Percentiles rank a stretch among this genome's conserved stretches.
phyloP scores from a whole-genome alignment of 2,888 invertebrate genomes.

The Tholera decimalis region DNA sequence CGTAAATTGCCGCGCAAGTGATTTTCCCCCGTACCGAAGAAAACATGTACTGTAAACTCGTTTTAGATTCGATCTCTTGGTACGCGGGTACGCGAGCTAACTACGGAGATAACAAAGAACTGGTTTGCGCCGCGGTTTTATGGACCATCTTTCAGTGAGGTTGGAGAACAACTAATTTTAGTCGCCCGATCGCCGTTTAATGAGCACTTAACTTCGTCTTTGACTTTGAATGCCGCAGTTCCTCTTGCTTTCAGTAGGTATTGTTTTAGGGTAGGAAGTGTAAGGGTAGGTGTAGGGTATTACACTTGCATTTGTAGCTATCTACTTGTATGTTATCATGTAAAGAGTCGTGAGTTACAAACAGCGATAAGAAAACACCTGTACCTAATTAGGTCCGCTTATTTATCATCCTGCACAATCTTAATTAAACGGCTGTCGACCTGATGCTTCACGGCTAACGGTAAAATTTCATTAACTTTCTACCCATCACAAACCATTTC shows the following conservation, averaged over 20 bases:
- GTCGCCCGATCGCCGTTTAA: slow-evolving; percentile 62
- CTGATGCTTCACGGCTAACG: slow-evolving; percentile 19
- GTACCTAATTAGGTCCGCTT: slow-evolving; percentile 31
- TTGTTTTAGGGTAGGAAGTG: slow-evolving; percentile 21
- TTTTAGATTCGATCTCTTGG: slow-evolving; percentile 66
- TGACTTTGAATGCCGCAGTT: slow-evolving; percentile 62
- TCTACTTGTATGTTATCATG: slow-evolving; percentile 24
- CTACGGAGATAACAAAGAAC: slow-evolving; percentile 78
- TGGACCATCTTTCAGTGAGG: slow-evolving; percentile 69
- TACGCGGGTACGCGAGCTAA: slow-evolving; percentile 65
- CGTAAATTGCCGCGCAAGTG: slow-evolving; percentile 63
- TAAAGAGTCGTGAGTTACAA: slow-evolving; percentile 18
- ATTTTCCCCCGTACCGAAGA: slow-evolving; percentile 54
- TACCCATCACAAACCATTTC: slow-evolving; percentile 5
- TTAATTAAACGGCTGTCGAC: slow-evolving; percentile 37
- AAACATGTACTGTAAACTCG: slow-evolving; percentile 68
- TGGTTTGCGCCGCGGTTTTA: slow-evolving; percentile 78
- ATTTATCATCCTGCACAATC: slow-evolving; percentile 44
- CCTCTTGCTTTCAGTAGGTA: slow-evolving; percentile 34
- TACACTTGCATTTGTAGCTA: slow-evolving; percentile 3
- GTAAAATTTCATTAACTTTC: slow-evolving; percentile 12
- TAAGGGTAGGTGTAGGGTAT: background rate
- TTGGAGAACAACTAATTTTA: slow-evolving; percentile 71
- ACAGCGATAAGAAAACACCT: slow-evolving; percentile 40
- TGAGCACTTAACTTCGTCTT: slow-evolving; percentile 65